phyloP scores from a whole-genome alignment of 1,140 invertebrate species.

The Lucilia cuprina region DNA sequence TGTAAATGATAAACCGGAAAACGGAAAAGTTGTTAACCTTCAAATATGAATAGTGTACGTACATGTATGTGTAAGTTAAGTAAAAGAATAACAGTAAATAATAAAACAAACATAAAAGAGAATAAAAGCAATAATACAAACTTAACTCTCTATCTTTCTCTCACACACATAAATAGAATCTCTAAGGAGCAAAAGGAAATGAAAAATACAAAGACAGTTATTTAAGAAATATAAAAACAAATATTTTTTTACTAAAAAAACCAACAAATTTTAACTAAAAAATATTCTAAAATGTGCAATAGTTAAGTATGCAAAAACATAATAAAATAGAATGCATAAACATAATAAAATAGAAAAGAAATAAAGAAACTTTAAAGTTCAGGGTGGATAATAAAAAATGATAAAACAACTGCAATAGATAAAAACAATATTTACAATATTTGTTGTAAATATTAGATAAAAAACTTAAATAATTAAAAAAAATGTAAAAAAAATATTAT shows the following conservation, averaged over 20 bases:
- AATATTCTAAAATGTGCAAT: not conserved
- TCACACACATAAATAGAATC: not conserved
- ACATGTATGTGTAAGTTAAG: not conserved
- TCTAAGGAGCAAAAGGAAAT: not conserved
- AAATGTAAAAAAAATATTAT: too few relatives aligned
- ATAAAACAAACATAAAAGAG: not conserved
- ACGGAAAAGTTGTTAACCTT: not conserved
- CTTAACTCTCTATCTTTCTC: not conserved
- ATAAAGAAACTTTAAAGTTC: too few relatives aligned
- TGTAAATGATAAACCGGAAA: not conserved
- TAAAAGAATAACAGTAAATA: not conserved
- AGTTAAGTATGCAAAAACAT: not conserved
- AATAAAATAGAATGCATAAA: not conserved
- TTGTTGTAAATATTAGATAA: too few relatives aligned
- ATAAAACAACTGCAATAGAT: too few relatives aligned
- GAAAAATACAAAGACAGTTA: not conserved
- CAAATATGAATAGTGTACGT: constrained; percentile 17
- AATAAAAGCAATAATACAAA: not conserved
- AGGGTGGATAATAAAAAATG: too few relatives aligned
- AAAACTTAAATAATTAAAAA: too few relatives aligned
- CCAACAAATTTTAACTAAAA: not conserved
- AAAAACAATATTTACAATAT: too few relatives aligned
- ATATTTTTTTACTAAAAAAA: not conserved
- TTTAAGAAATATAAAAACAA: not conserved
- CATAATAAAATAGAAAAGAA: not conserved